Evolutionary conservation across 1,140 invertebrate genomes (phyloP), one percentile per base, ranked within the genome.

Genomic region (Campoletis sonorensis): DNA sequence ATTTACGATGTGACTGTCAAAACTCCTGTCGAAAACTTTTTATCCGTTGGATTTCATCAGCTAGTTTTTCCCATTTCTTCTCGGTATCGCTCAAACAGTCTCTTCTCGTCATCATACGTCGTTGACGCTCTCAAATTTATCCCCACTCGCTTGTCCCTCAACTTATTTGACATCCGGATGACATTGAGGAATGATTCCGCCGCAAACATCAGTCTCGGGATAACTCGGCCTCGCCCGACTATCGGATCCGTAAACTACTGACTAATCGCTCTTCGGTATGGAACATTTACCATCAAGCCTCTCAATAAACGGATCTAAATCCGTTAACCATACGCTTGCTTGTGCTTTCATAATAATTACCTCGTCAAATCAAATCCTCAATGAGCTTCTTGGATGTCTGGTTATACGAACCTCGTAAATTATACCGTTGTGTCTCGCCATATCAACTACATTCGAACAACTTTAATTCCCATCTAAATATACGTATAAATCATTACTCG

Each of bases 151-250:
- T 21, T 5, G 23, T 4, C n/a, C 27, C 61, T 64, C 61, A 64
- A 64, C 27, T 64, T 64, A 64, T 27, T 26, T 13, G 61, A 64
- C 61, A 64, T 64, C 61, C 61, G 61, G 21, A 64, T 64, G 61
- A 64, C 61, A 64, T 64, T 64, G 61, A 26, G 61, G 23, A 23
- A 26, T 64, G 11, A 64, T 64, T 64, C 58, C 7, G 23, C 11
- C 61, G 13, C 10, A 64, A 64, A 64, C n/a, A 27, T 26, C 61
- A 54, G 51, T 54, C 16, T 54, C 51, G 51, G 51, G 51, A n/a
- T 54, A 54, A 54, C 51, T 54, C 51, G 51, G 51, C 51, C 18
- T 54, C 51, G 16, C 16, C 51, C 51, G 51, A 54, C 2, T 4
- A 54, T 54, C 40, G 40, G 40, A 45, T 45, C 11, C 40, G 40